Percentiles rank a stretch among this genome's conserved stretches.
Conservation (phyloP, 2,113 vertebrate species). For the Lagenorhynchus albirostris region DNA sequence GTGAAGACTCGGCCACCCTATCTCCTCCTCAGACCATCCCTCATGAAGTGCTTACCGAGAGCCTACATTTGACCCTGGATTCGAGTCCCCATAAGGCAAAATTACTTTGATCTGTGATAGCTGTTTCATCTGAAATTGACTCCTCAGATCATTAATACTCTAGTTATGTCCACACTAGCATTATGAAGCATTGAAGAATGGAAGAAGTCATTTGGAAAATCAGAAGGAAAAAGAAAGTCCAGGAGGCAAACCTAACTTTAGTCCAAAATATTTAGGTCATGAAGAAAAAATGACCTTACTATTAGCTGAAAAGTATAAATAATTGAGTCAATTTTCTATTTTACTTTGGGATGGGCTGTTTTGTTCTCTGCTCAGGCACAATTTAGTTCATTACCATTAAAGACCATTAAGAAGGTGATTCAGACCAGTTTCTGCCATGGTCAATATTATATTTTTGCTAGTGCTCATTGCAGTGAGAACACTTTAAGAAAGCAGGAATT, state of each 20-base stretch:
- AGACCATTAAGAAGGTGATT: not conserved
- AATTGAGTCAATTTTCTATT: not conserved
- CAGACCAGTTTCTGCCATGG: not conserved
- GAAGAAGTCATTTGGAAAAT: not conserved
- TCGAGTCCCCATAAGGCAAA: not conserved
- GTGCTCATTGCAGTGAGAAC: not conserved
- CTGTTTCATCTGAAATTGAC: not conserved
- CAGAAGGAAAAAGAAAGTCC: not conserved
- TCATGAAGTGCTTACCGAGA: not conserved
- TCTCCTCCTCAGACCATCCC: not conserved
- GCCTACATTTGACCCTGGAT: not conserved
- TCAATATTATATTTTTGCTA: not conserved
- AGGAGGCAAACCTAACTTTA: not conserved
- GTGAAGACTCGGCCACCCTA: not conserved
- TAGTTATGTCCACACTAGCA: not conserved
- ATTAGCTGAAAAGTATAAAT: not conserved
- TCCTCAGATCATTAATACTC: not conserved
- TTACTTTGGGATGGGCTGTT: not conserved
- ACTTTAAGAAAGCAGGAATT: not conserved
- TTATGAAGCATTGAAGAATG: not conserved
- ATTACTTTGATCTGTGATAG: slow-evolving; percentile 11
- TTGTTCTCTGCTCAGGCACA: not conserved
- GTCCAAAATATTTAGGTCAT: slow-evolving; percentile 3
- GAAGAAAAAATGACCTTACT: not conserved
- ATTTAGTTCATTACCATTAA: not conserved